A percentile compares a stretch with the other conserved stretches of the same genome.
Evolutionary conservation across 2,113 vertebrate species (phyloP).

Genomic region (Balaeniceps rex): DNA sequence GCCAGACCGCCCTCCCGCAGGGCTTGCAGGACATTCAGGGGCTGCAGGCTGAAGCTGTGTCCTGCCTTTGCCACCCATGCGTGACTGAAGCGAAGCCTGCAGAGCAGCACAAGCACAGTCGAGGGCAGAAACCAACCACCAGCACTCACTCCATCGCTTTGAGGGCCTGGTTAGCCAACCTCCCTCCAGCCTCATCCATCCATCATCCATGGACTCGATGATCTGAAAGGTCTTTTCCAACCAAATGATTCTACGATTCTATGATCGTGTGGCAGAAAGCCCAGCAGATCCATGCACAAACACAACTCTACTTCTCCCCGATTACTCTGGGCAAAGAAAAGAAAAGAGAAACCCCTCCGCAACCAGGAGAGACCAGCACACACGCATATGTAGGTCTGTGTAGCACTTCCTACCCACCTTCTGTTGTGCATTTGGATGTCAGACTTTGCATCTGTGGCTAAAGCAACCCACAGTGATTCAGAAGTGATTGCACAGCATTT

Average conservation of each 20-base stretch:
- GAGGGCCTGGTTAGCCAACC: not conserved
- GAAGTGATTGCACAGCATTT: not conserved
- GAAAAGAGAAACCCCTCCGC: not conserved
- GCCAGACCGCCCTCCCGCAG: not conserved
- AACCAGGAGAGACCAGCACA: not conserved
- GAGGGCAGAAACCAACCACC: not conserved
- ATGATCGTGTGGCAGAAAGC: too few relatives aligned
- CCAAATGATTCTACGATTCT: too few relatives aligned
- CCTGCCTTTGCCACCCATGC: not conserved
- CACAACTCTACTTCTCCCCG: rapidly evolving
- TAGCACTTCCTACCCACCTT: not conserved
- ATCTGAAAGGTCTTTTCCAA: too few relatives aligned
- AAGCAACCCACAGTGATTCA: not conserved
- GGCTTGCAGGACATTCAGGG: not conserved
- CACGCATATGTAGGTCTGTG: not conserved
- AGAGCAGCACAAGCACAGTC: not conserved
- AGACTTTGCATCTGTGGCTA: not conserved
- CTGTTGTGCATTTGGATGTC: not conserved
- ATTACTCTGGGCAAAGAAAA: rapidly evolving
- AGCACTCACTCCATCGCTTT: rapidly evolving
- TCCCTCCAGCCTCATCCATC: not conserved
- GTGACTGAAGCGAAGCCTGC: not conserved
- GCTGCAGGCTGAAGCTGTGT: rapidly evolving
- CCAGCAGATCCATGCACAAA: not conserved
- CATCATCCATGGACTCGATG: too few relatives aligned